Percentiles rank a stretch among this genome's conserved stretches.
phyloP scores from a whole-genome alignment of 2,888 invertebrate genomes.

The Tetheella fluctuosa region DNA sequence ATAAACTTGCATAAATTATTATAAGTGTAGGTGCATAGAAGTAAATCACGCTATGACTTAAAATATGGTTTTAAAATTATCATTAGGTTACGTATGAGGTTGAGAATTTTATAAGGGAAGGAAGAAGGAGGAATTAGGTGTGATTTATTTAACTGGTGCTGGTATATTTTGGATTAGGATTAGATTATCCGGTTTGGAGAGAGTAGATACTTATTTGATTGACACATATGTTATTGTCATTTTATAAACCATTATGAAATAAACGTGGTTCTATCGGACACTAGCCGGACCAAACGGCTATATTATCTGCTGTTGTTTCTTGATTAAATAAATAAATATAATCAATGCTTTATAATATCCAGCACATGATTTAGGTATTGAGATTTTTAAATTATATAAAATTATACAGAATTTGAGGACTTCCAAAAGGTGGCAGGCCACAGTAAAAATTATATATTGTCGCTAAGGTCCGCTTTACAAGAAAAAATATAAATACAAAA shows the following conservation, averaged over 20 bases:
- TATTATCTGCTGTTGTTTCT: no score
- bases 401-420: slow-evolving; percentile 27
- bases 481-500: neutral
- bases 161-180: slow-evolving; percentile 9
- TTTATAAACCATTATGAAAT: neutral
- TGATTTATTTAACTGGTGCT: slow-evolving; percentile 24
- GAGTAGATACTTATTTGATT: neutral
- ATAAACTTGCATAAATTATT: slow-evolving; percentile 45
- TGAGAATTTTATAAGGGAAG: neutral
- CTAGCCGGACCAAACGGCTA: no score
- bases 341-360: neutral
- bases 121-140: slow-evolving; percentile 5
- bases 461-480: neutral
- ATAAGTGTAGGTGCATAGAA: slow-evolving; percentile 37
- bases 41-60: slow-evolving; percentile 33
- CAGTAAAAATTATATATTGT: slow-evolving; percentile 17
- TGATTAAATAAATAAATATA: no score
- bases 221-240: neutral
- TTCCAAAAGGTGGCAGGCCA: slow-evolving; percentile 56
- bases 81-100: neutral
- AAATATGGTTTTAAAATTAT: slow-evolving; percentile 10
- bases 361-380: neutral
- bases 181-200: slow-evolving; percentile 1
- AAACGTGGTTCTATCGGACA: neutral
- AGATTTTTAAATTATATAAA: neutral